Evolutionary conservation across 1,140 invertebrate genomes (phyloP), one percentile per base, ranked within the genome.

Genomic region (Trichonephila clavata): DNA sequence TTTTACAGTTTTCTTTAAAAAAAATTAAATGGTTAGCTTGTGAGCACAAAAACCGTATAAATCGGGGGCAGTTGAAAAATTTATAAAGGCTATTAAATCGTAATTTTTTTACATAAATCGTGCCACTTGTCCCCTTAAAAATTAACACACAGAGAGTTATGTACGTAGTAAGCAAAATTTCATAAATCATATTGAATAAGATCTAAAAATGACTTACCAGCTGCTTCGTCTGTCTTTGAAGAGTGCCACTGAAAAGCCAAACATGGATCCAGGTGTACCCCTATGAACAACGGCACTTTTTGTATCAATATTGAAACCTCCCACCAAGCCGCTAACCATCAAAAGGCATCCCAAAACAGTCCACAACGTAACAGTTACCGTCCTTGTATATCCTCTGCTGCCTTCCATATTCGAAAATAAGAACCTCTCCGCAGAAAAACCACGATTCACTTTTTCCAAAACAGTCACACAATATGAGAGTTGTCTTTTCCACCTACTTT

Each of bases 191-290:
- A 68, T 2, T 7, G 1, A 50, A 21, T 18, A 71, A 50, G n/a
- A 89, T 59, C n/a, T 39, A 81, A 65, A 84, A 5, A 2, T 27
- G 4, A 95, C 96, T 96, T 94, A 96, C 96, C 96, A 96, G 89
- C 95, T 95, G 10, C 95, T 95, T 5, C 95, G 94, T 32, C 95
- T 95, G 94, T 96, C 96, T 84, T 95, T 95, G 94, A 96, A 96
- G 89, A 96, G 96, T 8, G 96, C 96, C 77, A 96, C 95, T 7
- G 96, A 95, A 94, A 95, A 96, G 21, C 96, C 96, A 94, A 96
- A 96, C 94, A 96, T 96, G 93, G 96, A 95, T n/a, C 95, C 95
- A 21, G 93, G 63, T 24, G 95, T 94, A 1, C 96, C 95, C 57
- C 95, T 86, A 68, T 96, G 96, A 14, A 96, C 94, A 32, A 96